These are phyloP conservation scores for Porites australiensis DNA, from an alignment of 64 coral and sea anemone species.

Conservation along the genomic window DNA sequence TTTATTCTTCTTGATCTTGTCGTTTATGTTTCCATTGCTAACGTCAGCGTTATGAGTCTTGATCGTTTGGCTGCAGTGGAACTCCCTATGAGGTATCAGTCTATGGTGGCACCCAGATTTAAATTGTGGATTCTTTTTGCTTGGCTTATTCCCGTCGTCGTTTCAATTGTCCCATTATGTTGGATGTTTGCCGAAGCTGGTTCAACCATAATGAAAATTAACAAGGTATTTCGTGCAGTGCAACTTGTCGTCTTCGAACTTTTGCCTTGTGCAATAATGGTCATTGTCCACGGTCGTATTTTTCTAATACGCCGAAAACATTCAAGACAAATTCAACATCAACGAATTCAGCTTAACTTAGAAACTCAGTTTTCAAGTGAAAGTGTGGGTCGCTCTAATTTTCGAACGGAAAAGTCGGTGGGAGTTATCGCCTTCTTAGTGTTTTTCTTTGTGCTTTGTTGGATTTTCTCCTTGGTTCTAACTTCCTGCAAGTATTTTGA, in stretches of 20 bases:
- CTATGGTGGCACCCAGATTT: background rate
- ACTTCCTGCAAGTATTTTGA: background rate
- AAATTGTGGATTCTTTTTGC: background rate
- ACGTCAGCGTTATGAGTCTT: conserved; percentile 2
- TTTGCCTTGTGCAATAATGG: background rate
- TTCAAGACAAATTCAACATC: background rate
- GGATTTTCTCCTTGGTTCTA: background rate
- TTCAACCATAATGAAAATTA: background rate
- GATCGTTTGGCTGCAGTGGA: conserved; percentile 10
- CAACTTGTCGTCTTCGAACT: background rate
- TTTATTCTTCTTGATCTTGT: background rate
- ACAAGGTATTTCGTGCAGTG: background rate
- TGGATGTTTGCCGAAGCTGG: conserved; percentile 3
- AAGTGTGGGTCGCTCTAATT: background rate
- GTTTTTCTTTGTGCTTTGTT: background rate
- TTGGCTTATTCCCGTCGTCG: background rate
- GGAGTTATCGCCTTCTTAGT: background rate
- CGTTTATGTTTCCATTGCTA: conserved; percentile 3
- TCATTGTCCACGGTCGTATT: background rate
- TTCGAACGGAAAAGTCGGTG: background rate
- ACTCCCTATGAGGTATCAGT: background rate
- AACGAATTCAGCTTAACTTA: background rate
- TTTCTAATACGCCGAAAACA: conserved; percentile 1
- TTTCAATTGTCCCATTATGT: background rate
- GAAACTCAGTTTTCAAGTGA: background rate